phyloP scores from a whole-genome alignment of 2,113 vertebrate genomes.

The Hystrix cristata region DNA sequence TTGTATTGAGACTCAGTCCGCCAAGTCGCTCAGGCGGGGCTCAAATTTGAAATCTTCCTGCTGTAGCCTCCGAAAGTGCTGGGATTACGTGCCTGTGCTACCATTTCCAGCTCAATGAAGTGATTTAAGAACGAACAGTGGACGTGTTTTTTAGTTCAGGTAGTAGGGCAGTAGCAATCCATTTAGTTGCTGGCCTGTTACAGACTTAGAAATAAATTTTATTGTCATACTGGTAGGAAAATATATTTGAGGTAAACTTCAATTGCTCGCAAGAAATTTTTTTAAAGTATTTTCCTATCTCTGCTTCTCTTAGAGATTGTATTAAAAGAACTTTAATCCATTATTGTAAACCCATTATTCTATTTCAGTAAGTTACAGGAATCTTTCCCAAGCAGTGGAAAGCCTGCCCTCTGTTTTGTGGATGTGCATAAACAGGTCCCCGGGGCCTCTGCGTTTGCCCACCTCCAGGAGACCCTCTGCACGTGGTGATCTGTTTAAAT shows the following conservation, averaged over 20 bases:
- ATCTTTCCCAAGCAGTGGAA: background rate
- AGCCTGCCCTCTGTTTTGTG: background rate
- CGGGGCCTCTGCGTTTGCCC: background rate
- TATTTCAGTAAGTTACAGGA: background rate
- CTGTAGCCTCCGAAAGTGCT: background rate
- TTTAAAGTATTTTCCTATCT: background rate
- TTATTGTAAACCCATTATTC: background rate
- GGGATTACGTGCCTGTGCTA: background rate
- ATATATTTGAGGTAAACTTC: constrained; percentile 51
- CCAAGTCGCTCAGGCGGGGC: background rate
- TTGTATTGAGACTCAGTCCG: background rate
- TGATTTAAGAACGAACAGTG: constrained; percentile 3
- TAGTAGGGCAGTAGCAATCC: background rate
- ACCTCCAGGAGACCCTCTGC: background rate
- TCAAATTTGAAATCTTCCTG: background rate
- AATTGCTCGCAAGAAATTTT: constrained; percentile 34
- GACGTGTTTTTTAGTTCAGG: constrained; percentile 25
- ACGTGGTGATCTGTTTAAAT: background rate
- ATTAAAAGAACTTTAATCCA: background rate
- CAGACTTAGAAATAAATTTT: constrained; percentile 32
- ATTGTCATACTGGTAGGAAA: background rate
- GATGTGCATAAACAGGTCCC: background rate
- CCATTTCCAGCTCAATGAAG: background rate
- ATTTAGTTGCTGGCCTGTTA: background rate
- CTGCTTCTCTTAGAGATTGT: constrained; percentile 39